Evolutionary conservation across 2,888 invertebrate genomes (phyloP), one percentile per base, ranked within the genome.

Genomic region (Eustalomyia histrio): DNA sequence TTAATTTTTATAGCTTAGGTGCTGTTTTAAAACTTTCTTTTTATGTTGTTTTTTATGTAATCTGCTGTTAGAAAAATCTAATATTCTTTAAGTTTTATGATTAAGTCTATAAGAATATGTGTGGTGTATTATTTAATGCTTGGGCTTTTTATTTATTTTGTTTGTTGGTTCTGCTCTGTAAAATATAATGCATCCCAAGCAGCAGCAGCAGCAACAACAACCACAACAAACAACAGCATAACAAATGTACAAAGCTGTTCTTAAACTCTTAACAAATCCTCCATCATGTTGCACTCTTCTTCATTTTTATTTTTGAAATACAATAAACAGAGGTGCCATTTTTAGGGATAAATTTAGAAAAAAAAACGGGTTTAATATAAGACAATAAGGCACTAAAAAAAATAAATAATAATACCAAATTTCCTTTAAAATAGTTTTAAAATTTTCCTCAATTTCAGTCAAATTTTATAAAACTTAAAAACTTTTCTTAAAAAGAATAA

Each of bases 231-330:
- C 55, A 29, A 50, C 64, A 67, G 16, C 43, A 78, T 33, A 71
- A 50, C 50, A 57, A 76, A 69, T 76, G 80, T 76, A 73, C 73
- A 76, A 76, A 65, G 73, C 74, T 24, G 60, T 81, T 81, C 65
- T 74, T 76, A 65, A 69, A 61, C 78, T 78, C 69, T 71, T 69
- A 78, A 81, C 81, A 81, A 81, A 81, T 81, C 81, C 74, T 69
- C 67, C 57, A 50, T 73, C 67, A 73, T 79, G 72, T 67, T 79
- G 47, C 50, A 67, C 55, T 55, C 33, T 60, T 63, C 12, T 65
- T 63, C n/a, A 72, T 9, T 58, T 57, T 10, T 57, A 29, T 8
- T 52, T 65, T 16, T 55, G 61, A n/a, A 43, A 14, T 2, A 47
- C 14, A 47, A n/a, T 7, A 12, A 12, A 3, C 6, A n/a, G n/a